Conservation (phyloP, 2,888 invertebrate species). For the Drosophila nr. medialis region DNA sequence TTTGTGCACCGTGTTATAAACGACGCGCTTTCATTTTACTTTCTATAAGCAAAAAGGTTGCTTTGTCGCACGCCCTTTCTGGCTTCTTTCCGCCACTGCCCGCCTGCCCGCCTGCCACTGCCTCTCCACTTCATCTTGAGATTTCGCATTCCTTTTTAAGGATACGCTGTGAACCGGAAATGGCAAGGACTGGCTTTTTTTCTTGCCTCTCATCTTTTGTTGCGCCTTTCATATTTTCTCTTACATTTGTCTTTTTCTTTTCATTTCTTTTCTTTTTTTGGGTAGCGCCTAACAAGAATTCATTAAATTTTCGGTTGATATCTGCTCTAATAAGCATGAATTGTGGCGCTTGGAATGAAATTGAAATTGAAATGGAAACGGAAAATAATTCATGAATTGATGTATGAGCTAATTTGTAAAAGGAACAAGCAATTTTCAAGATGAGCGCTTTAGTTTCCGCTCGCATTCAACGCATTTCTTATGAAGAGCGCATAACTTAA, state of each 20-base stretch:
- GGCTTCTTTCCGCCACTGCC: not conserved
- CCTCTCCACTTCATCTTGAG: not conserved
- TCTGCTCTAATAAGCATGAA: slow-evolving; percentile 48
- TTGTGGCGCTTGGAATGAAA: slow-evolving; percentile 16
- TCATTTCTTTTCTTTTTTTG: slow-evolving; percentile 2
- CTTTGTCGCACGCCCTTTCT: slow-evolving; percentile 35
- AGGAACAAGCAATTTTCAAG: slow-evolving; percentile 44
- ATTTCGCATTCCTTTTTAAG: slow-evolving; percentile 29
- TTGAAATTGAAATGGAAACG: slow-evolving; percentile 30
- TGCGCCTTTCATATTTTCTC: slow-evolving; percentile 37
- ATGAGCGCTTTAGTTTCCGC: slow-evolving; percentile 16
- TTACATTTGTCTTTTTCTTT: slow-evolving; percentile 27
- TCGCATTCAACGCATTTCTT: not conserved
- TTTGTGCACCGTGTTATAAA: slow-evolving; percentile 63
- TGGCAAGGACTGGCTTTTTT: slow-evolving; percentile 32
- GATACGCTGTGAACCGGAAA: slow-evolving; percentile 48
- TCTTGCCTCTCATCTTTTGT: slow-evolving; percentile 16
- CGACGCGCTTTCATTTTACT: slow-evolving; percentile 49
- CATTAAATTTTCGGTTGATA: slow-evolving; percentile 47
- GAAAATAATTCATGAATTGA: slow-evolving; percentile 44
- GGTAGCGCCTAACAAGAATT: slow-evolving; percentile 41
- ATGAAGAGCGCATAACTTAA: slow-evolving; percentile 2
- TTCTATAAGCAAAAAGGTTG: slow-evolving; percentile 35
- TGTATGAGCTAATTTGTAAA: slow-evolving; percentile 38
- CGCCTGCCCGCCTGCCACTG: not conserved